Evolutionary conservation across 2,797 vertebrate species (phyloP).

Genomic region (Chaenodraco wilsoni): DNA sequence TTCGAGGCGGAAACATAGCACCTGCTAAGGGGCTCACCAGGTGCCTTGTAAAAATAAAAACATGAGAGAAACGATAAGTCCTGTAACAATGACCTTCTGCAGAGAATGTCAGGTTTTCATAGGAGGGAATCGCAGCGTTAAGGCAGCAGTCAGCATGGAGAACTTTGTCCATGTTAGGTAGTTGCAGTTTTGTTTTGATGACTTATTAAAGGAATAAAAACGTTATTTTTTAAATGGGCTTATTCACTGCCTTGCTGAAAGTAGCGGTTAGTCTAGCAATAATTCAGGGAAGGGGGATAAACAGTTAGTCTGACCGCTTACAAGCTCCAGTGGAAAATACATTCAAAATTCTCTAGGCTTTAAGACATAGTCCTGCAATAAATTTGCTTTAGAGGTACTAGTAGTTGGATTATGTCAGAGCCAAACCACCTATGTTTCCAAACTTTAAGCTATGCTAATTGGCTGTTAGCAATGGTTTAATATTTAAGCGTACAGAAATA

Average conservation of each 20-base stretch:
- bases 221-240: not conserved
- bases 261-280: not conserved
- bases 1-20: conserved; percentile 65
- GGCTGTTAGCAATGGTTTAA: too few species aligned
- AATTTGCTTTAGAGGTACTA: not conserved
- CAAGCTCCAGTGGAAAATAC: not conserved
- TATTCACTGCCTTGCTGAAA: not conserved
- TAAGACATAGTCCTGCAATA: not conserved
- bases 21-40: conserved; percentile 62
- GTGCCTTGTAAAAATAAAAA: conserved; percentile 64
- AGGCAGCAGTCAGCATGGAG: too few species aligned
- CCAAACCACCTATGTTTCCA: not conserved
- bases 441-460: not conserved
- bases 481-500: not conserved
- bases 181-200: not conserved
- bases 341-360: too few species aligned
- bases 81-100: conserved; percentile 45
- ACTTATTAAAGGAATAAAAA: conserved; percentile 7
- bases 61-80: conserved; percentile 41
- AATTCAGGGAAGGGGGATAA: not conserved
- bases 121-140: conserved; percentile 8
- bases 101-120: conserved; percentile 39
- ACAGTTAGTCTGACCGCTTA: too few species aligned
- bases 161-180: too few species aligned
- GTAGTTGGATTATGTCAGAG: not conserved